Evolutionary conservation across 2,113 vertebrate genomes (phyloP).

Genomic region (Rafetus swinhoei): DNA sequence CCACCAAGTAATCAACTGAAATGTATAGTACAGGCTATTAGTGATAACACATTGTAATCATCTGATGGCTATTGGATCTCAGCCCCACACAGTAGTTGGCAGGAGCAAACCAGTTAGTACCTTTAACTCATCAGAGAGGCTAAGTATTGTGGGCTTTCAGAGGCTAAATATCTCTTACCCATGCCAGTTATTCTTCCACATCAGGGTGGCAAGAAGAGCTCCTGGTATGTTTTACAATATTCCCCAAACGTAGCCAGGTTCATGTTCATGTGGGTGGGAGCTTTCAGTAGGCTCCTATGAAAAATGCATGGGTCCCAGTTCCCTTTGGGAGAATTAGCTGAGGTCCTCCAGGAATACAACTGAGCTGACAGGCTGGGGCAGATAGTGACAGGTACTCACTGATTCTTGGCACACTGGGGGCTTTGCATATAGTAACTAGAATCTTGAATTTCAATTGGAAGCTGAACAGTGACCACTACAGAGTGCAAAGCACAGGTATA

Average conservation of each 20-base stretch:
- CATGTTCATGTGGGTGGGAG: not conserved
- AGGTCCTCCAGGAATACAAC: rapidly evolving
- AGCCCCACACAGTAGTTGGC: not conserved
- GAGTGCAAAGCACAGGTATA: not conserved
- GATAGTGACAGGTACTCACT: rapidly evolving
- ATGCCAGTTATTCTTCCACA: not conserved
- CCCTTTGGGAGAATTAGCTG: not conserved
- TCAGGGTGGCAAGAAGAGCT: not conserved
- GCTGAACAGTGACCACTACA: rapidly evolving
- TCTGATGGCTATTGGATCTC: not conserved
- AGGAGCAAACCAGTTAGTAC: not conserved
- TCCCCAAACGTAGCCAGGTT: not conserved
- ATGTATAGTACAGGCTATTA: not conserved
- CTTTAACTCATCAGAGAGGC: not conserved
- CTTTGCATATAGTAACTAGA: rapidly evolving
- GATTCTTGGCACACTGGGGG: not conserved
- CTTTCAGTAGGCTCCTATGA: not conserved
- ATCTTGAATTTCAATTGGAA: not conserved
- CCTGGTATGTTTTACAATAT: not conserved
- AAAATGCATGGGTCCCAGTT: not conserved
- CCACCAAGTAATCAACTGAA: not conserved
- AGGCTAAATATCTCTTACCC: not conserved
- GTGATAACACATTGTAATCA: not conserved
- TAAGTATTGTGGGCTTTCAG: not conserved
- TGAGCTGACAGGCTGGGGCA: rapidly evolving